These are phyloP conservation scores for Melospiza melodia DNA, from an alignment of 2,113 vertebrate genomes.

Conservation along the genomic window DNA sequence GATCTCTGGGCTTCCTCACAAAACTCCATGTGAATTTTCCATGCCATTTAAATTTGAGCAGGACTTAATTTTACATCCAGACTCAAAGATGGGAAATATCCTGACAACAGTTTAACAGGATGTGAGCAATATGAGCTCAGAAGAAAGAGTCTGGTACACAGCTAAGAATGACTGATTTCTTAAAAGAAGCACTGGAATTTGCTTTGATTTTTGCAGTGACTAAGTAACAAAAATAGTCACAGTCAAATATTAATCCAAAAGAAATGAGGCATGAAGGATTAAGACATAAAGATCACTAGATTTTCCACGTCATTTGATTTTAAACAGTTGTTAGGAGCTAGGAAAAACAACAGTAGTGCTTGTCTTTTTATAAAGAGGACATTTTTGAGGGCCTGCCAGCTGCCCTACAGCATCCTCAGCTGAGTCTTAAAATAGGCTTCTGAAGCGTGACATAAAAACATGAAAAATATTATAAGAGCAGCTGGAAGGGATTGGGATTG, in stretches of 20 bases:
- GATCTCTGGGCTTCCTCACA: neutral
- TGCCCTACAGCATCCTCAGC: neutral
- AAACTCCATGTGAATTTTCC: neutral
- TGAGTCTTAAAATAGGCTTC: neutral
- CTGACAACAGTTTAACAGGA: neutral
- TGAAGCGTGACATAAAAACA: neutral
- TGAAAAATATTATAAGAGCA: neutral
- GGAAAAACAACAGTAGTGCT: neutral
- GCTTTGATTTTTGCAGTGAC: neutral
- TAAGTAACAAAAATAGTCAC: neutral
- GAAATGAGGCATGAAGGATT: slow-evolving; percentile 20
- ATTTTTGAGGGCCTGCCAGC: slow-evolving; percentile 35
- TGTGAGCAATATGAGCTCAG: neutral
- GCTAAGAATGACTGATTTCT: neutral
- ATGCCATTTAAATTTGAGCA: neutral
- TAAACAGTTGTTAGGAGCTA: neutral
- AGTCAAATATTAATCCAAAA: neutral
- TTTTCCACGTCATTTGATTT: neutral
- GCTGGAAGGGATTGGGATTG: neutral
- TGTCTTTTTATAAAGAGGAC: neutral
- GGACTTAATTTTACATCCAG: neutral
- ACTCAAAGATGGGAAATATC: neutral
- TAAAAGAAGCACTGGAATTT: neutral
- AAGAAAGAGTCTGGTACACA: neutral
- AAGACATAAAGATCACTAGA: neutral